A percentile compares a stretch with the other conserved stretches of the same genome.
Conservation (phyloP, 2,113 vertebrate species). For the Thunnus thynnus region DNA sequence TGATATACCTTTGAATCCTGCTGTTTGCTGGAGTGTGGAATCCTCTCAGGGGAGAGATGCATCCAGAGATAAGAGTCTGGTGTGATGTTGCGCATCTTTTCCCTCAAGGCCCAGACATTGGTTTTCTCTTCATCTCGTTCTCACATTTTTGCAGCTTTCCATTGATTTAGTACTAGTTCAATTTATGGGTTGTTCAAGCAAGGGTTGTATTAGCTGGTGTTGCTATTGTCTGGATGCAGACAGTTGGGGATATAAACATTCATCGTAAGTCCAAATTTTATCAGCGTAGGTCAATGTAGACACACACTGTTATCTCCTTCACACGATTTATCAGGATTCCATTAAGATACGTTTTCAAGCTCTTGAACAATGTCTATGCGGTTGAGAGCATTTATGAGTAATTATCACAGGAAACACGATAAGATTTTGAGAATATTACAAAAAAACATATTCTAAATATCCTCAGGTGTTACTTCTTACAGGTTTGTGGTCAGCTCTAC, state of each 20-base stretch:
- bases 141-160: slow-evolving; percentile 67
- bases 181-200: slow-evolving; percentile 38
- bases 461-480: background rate
- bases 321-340: slow-evolving; percentile 19
- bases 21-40: slow-evolving; percentile 79
- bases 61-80: slow-evolving; percentile 83
- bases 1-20: slow-evolving; percentile 85
- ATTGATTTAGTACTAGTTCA: slow-evolving; percentile 65
- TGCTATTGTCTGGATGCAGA: slow-evolving; percentile 29
- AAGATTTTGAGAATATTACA: background rate
- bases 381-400: background rate
- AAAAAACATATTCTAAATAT: background rate
- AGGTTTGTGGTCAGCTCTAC: background rate
- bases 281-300: slow-evolving; percentile 22
- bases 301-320: background rate
- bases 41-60: slow-evolving; percentile 77
- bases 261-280: slow-evolving; percentile 28
- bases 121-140: slow-evolving; percentile 72
- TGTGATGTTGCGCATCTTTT: slow-evolving; percentile 80
- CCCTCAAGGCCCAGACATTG: slow-evolving; percentile 79
- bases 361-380: background rate
- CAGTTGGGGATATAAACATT: slow-evolving; percentile 21
- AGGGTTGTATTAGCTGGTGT: slow-evolving; percentile 19
- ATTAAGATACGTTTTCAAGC: slow-evolving; percentile 7
- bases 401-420: slow-evolving; percentile 1